Conservation (phyloP, 1,140 invertebrate species). For the Caenorhabditis elegans region DNA sequence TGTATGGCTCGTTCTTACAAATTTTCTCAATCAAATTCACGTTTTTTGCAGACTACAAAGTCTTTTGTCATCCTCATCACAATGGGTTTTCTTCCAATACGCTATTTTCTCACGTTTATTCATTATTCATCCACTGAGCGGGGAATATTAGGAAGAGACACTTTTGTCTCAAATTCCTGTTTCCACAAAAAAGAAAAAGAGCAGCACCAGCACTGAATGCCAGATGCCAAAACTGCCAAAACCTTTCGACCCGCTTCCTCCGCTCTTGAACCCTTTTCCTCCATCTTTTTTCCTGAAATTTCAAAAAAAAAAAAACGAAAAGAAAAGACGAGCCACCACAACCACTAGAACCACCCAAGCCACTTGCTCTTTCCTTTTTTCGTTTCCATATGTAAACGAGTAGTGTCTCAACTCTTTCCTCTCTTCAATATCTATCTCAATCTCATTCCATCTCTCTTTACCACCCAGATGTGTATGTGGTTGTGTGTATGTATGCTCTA, state of each 20-base stretch:
- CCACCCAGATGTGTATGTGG: conserved; percentile 20
- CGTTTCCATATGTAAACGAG: conserved; percentile 30
- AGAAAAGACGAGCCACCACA: not conserved
- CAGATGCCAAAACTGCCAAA: not conserved
- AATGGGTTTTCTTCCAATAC: not conserved
- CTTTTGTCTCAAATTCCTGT: conserved; percentile 14
- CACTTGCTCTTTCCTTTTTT: conserved; percentile 18
- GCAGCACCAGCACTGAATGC: not conserved
- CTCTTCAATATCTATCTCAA: conserved; percentile 9
- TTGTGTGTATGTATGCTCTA: not conserved
- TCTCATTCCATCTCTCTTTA: not conserved
- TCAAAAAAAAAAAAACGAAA: not conserved
- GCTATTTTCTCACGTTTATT: not conserved
- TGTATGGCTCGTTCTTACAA: too few relatives aligned
- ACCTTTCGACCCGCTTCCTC: not conserved
- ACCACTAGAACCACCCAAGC: not conserved
- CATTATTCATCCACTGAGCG: not conserved
- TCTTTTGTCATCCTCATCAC: not conserved
- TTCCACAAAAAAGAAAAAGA: not conserved
- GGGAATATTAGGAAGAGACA: not conserved
- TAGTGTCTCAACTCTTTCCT: conserved; percentile 14
- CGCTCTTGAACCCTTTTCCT: not conserved
- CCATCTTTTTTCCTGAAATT: not conserved
- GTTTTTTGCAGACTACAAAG: too few relatives aligned
- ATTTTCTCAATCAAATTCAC: too few relatives aligned